Percentiles rank a stretch among this genome's conserved stretches.
Conservation (phyloP, 2,797 vertebrate species). For the Sus cebifrons region DNA sequence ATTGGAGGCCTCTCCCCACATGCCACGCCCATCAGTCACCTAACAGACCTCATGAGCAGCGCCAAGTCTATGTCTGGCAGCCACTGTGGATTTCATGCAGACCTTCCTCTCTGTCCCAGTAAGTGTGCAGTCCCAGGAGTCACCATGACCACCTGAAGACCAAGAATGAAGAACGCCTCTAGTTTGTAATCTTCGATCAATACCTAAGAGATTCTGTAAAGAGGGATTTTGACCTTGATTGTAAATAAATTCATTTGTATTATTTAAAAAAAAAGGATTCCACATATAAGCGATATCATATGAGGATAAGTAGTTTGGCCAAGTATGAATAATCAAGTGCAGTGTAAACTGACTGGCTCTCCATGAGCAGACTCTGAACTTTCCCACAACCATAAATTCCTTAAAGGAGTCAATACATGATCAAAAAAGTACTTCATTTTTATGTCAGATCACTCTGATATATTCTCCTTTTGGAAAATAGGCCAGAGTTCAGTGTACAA, state of each 20-base stretch:
- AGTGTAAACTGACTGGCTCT: neutral
- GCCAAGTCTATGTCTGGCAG: neutral
- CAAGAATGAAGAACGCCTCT: neutral
- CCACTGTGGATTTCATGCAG: neutral
- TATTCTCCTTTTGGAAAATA: slow-evolving; percentile 57
- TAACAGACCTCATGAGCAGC: neutral
- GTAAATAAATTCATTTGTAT: too few relatives aligned
- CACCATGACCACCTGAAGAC: neutral
- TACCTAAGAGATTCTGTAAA: neutral
- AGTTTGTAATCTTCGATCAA: neutral
- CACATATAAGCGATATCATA: too few relatives aligned
- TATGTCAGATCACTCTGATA: slow-evolving; percentile 38
- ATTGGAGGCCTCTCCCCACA: neutral
- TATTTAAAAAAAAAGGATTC: too few relatives aligned
- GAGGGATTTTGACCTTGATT: neutral
- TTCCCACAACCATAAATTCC: neutral
- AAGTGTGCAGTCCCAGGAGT: too few relatives aligned
- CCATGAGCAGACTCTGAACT: neutral
- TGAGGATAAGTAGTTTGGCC: neutral
- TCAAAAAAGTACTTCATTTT: neutral
- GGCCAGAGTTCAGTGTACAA: neutral
- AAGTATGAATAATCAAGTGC: neutral
- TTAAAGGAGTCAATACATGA: neutral
- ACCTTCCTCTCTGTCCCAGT: neutral
- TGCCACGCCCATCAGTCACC: neutral